phyloP scores from a whole-genome alignment of 2,888 invertebrate species.

The Melieria crassipennis region DNA sequence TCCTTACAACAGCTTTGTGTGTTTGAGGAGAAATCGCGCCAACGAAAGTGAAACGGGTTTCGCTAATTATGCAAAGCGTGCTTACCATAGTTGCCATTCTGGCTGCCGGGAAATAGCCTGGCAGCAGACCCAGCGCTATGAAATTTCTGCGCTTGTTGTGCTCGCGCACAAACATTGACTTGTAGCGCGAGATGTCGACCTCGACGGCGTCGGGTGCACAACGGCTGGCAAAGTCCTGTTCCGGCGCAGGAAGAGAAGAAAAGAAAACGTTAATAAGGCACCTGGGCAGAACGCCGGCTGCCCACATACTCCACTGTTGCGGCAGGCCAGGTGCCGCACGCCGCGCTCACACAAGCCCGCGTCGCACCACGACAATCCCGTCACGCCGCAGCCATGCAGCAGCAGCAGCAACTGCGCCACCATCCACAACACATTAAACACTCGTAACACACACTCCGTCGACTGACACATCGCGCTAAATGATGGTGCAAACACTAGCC shows the following conservation, averaged over 20 bases:
- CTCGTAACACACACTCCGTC: conserved; percentile 8
- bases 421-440: background rate
- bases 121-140: conserved; percentile 60
- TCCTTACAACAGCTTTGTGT: no score
- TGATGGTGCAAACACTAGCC: background rate
- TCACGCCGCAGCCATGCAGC: background rate
- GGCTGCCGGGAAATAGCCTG: conserved; percentile 62
- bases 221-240: conserved; percentile 53
- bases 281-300: background rate
- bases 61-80: background rate
- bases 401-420: background rate
- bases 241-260: conserved; percentile 2
- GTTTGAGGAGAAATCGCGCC: background rate
- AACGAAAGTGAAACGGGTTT: conserved; percentile 25
- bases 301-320: conserved; percentile 57
- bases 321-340: conserved; percentile 57
- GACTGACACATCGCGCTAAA: conserved; percentile 4
- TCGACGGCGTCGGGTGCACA: conserved; percentile 58
- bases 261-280: background rate
- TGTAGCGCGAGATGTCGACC: conserved; percentile 54
- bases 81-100: conserved; percentile 64
- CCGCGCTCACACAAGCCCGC: conserved; percentile 51
- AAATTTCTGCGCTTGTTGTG: conserved; percentile 62
- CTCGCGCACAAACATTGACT: conserved; percentile 55
- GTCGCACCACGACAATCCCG: conserved; percentile 55